Evolutionary conservation across 2,797 vertebrate species (phyloP), one percentile per base, ranked within the genome.

Genomic region (Manis pentadactyla): DNA sequence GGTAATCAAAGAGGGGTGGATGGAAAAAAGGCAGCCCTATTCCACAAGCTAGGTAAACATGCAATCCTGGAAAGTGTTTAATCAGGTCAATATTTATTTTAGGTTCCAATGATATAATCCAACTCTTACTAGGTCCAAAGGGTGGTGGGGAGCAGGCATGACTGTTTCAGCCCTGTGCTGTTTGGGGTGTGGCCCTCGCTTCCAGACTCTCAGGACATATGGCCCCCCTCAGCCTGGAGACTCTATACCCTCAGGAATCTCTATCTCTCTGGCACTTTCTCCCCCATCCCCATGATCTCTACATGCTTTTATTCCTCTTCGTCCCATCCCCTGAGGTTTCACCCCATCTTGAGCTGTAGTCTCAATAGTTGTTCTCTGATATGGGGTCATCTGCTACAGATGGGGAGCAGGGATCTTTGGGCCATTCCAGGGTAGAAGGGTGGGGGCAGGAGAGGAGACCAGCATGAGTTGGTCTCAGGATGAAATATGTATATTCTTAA

Each of bases 1-100:
- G 37, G 63, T 53, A 31, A 42, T 39, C 69, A 31, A 42, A 21
- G 92, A 55, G 8, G 25, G 46, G 21, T 29, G 23, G 27, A 4
- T 64, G 42, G 55, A 31, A 92, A 46, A 46, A 61, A 2, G 34
- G 25, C 8, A 68, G 63, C 3, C 12, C 57, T 66, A 19, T 31
- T 71, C 39, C 23, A 13, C 15, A 37, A 57, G 71, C 66, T 46
- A 21, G 73, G 51, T 81, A 71, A 81, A 89, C 17, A 77, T 1
- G 0, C 78, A 83, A 73, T 90, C 93, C 94, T 81, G 71, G 57
- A 75, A 95, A 79, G 71, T 87, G 27, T 81, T 91, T 78, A 78
- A 69, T 90, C 17, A 5, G 39, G 42, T 77, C 94, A 96, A 87
- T 96, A 90, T 93, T 97, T 95, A 84, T 92, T 94, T 94, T 84